Percentiles rank a stretch among this genome's conserved stretches.
phyloP scores from a whole-genome alignment of 2,888 invertebrate species.

The Chrysomela aeneicollis region DNA sequence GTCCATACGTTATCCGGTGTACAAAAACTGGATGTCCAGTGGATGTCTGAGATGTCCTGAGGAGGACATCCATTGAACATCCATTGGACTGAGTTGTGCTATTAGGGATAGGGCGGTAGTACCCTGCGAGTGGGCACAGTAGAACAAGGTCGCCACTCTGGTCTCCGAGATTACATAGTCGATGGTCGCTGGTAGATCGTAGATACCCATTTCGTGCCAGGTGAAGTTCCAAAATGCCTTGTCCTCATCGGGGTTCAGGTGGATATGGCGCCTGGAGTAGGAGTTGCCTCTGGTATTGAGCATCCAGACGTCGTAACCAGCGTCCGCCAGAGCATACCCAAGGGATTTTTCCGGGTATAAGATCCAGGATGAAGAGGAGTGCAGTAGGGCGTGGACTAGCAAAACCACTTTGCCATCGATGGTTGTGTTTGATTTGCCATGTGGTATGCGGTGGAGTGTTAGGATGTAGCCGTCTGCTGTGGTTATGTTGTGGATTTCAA shows the following conservation, averaged over 20 bases:
- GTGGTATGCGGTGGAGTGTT: conserved; percentile 59
- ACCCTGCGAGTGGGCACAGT: conserved; percentile 84
- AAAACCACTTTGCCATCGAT: conserved; percentile 53
- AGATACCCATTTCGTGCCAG: conserved; percentile 83
- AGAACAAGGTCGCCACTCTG: conserved; percentile 70
- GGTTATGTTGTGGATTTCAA: conserved; percentile 55
- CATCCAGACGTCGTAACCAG: conserved; percentile 53
- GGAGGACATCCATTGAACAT: conserved; percentile 71
- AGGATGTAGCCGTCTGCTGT: conserved; percentile 66
- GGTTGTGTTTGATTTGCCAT: conserved; percentile 54
- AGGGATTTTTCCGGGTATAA: conserved; percentile 62
- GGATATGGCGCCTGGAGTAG: conserved; percentile 44
- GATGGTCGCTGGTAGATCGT: conserved; percentile 83
- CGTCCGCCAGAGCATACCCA: conserved; percentile 47
- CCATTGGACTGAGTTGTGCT: too few relatives aligned
- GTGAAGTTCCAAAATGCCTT: conserved; percentile 64
- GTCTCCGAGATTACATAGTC: conserved; percentile 72
- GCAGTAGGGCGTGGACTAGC: conserved; percentile 64
- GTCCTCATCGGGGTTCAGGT: conserved; percentile 40
- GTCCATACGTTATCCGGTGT: too few relatives aligned
- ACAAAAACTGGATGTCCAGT: too few relatives aligned
- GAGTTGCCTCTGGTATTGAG: conserved; percentile 50
- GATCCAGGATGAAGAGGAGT: conserved; percentile 65
- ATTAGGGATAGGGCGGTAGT: conserved; percentile 74
- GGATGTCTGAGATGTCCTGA: conserved; percentile 72